A percentile compares a stretch with the other conserved stretches of the same genome.
These are phyloP conservation scores for Tragulus kanchil DNA, from an alignment of 2,113 vertebrate genomes.

Conservation along the genomic window DNA sequence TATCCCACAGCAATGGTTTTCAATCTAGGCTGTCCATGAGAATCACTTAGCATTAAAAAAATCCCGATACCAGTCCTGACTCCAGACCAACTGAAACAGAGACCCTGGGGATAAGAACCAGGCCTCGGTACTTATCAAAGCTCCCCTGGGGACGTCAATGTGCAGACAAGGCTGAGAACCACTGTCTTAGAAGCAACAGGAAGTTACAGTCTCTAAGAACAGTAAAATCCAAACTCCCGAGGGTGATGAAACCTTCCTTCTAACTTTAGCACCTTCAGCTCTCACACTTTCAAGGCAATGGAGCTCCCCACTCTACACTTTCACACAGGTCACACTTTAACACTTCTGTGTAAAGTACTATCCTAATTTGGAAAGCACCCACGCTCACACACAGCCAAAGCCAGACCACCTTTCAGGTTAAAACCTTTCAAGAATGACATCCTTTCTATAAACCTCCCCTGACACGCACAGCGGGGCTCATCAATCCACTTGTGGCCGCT, in stretches of 20 bases:
- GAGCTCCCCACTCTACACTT: background rate
- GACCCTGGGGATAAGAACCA: background rate
- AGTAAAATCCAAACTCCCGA: background rate
- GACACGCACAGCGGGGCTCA: background rate
- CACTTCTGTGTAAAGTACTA: background rate
- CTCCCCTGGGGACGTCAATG: background rate
- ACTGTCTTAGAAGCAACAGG: background rate
- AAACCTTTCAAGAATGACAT: background rate
- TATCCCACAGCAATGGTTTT: background rate
- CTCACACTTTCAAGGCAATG: background rate
- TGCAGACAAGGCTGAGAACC: background rate
- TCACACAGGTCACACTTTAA: background rate
- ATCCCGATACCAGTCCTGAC: background rate
- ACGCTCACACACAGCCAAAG: background rate
- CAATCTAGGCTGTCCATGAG: background rate
- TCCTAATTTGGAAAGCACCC: background rate
- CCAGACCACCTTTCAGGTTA: background rate
- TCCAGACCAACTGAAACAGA: background rate
- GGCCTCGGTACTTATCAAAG: background rate
- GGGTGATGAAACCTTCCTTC: background rate
- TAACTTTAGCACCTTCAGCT: background rate
- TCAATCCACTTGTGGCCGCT: background rate
- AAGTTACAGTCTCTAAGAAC: background rate
- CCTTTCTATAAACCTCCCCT: background rate
- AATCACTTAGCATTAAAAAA: slow-evolving; percentile 30